A percentile compares a stretch with the other conserved stretches of the same genome.
Evolutionary conservation across 2,888 invertebrate genomes (phyloP).

Genomic region (Sminthurinus aureus): DNA sequence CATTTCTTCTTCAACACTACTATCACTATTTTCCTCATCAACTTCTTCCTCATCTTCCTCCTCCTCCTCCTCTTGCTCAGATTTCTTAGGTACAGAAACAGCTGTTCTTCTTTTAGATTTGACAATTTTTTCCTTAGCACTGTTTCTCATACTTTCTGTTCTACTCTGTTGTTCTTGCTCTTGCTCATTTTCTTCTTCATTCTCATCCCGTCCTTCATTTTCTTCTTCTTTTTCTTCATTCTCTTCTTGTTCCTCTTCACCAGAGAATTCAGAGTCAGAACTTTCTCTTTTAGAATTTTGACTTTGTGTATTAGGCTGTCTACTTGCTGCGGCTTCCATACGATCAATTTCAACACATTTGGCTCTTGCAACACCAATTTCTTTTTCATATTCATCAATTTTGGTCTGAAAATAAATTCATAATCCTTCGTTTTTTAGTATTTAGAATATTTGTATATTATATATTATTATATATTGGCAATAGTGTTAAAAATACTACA

Average conservation of each 20-base stretch:
- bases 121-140: neutral
- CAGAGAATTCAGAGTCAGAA: constrained; percentile 34
- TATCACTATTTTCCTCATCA: neutral
- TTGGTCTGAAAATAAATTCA: constrained; percentile 20
- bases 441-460: neutral
- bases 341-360: constrained; percentile 40
- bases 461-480: neutral
- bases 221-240: neutral
- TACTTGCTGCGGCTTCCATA: constrained; percentile 34
- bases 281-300: constrained; percentile 6
- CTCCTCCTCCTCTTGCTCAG: neutral
- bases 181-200: neutral
- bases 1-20: neutral
- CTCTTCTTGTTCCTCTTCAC: constrained; percentile 14
- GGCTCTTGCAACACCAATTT: constrained; percentile 20
- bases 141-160: neutral
- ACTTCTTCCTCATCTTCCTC: neutral
- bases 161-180: neutral
- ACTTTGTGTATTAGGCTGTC: constrained; percentile 15
- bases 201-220: neutral
- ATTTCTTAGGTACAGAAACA: neutral
- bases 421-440: neutral
- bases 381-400: constrained; percentile 39
- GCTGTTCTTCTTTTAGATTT: neutral
- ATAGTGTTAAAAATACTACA: neutral